Conservation (phyloP, 2,888 invertebrate genomes). For the Petrophora chlorosata region DNA sequence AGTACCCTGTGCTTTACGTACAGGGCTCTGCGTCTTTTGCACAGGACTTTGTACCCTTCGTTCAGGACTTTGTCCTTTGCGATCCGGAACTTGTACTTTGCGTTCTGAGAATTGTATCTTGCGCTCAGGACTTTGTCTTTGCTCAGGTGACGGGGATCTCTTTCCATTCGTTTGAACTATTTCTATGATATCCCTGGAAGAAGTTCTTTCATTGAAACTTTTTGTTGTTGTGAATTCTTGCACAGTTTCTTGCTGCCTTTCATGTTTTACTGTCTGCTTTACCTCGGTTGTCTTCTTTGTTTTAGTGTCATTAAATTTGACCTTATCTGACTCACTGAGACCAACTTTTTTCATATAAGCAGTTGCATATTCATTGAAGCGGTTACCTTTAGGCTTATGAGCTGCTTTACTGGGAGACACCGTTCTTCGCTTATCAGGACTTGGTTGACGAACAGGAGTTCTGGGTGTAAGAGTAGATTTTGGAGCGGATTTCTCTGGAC, state of each 20-base stretch:
- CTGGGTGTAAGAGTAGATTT: conserved; percentile 47
- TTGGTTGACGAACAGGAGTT: conserved; percentile 61
- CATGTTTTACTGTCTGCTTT: conserved; percentile 43
- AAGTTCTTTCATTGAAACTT: conserved; percentile 55
- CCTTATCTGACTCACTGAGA: conserved; percentile 63
- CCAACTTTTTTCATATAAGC: conserved; percentile 80
- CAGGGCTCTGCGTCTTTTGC: conserved; percentile 37
- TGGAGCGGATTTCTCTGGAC: conserved; percentile 58
- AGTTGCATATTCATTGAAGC: conserved; percentile 75
- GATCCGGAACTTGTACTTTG: conserved; percentile 34
- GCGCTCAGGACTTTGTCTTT: conserved; percentile 48
- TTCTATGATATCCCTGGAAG: conserved; percentile 65
- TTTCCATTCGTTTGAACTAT: conserved; percentile 59
- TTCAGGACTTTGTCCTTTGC: conserved; percentile 38
- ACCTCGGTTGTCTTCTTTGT: conserved; percentile 47
- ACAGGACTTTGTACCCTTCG: conserved; percentile 38
- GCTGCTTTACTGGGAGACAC: conserved; percentile 63
- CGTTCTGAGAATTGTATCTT: conserved; percentile 44
- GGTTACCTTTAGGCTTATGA: conserved; percentile 66
- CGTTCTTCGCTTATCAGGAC: conserved; percentile 73
- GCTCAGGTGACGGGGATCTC: conserved; percentile 65
- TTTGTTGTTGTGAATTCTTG: conserved; percentile 53
- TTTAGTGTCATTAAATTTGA: conserved; percentile 53
- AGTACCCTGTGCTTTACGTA: conserved; percentile 39
- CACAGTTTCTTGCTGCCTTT: conserved; percentile 45